Conservation (phyloP, 2,888 invertebrate genomes). For the Hypomecis punctinalis region DNA sequence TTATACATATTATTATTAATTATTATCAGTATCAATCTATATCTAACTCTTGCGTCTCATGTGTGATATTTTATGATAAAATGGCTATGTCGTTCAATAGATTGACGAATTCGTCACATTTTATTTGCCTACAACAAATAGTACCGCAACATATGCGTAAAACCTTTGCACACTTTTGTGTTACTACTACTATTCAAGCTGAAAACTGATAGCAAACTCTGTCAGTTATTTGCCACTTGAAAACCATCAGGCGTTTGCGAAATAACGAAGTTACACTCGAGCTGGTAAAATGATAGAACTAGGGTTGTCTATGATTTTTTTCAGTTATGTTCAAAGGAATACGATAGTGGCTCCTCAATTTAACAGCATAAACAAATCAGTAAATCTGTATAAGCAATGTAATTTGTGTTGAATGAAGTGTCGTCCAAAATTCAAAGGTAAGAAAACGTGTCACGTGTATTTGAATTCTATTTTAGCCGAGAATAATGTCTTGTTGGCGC, state of each 20-base stretch:
- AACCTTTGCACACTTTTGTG: too few relatives aligned
- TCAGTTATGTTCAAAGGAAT: not conserved
- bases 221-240: not conserved
- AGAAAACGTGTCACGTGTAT: slow-evolving; percentile 18
- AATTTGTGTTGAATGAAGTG: not conserved
- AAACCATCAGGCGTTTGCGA: too few relatives aligned
- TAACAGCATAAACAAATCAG: not conserved
- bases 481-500: slow-evolving; percentile 10
- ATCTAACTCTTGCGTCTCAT: too few relatives aligned
- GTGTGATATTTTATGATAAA: too few relatives aligned
- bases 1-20: too few relatives aligned
- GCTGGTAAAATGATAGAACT: not conserved
- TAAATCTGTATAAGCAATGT: not conserved
- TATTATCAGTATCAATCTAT: too few relatives aligned
- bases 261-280: too few relatives aligned
- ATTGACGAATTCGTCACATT: too few relatives aligned
- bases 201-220: not conserved
- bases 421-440: slow-evolving; percentile 1
- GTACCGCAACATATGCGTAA: too few relatives aligned
- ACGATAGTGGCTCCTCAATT: not conserved
- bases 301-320: not conserved
- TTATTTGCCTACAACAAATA: too few relatives aligned
- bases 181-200: too few relatives aligned
- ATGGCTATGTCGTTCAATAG: too few relatives aligned
- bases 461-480: slow-evolving; percentile 14